phyloP scores from a whole-genome alignment of 2,797 vertebrate genomes.

The Basileuterus tristriatus region DNA sequence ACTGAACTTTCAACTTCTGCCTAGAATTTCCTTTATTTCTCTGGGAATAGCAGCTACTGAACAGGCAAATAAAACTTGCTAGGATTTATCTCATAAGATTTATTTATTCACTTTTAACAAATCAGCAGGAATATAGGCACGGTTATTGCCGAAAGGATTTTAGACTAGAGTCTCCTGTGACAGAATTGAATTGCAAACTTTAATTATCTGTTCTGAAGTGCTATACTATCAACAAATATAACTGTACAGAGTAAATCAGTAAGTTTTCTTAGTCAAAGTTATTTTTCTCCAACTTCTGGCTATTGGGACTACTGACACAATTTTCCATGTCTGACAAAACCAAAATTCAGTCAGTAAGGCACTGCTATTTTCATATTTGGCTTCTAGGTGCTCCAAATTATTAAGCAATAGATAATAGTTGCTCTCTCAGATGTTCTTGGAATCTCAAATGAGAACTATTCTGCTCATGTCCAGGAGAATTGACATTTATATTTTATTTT shows the following conservation, averaged over 20 bases:
- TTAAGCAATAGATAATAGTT: not conserved
- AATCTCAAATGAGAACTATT: not conserved
- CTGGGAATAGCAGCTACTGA: not conserved
- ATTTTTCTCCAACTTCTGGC: not conserved
- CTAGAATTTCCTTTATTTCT: not conserved
- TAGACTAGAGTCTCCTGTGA: not conserved
- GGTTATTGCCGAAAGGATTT: not conserved
- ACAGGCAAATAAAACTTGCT: not conserved
- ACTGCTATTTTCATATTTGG: not conserved
- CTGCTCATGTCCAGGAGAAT: not conserved
- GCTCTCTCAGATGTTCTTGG: not conserved
- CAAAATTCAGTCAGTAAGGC: not conserved
- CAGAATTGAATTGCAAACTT: not conserved
- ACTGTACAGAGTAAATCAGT: not conserved
- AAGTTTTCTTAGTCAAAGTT: not conserved
- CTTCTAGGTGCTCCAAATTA: not conserved
- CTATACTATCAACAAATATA: not conserved
- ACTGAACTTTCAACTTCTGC: not conserved
- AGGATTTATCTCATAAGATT: not conserved
- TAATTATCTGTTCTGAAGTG: not conserved
- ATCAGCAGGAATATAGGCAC: not conserved
- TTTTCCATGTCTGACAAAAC: not conserved
- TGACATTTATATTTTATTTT: not conserved
- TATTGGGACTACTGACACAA: not conserved
- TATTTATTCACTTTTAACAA: not conserved